These are phyloP conservation scores for Aythya fuligula DNA, from an alignment of 2,797 vertebrate species.

Conservation along the genomic window DNA sequence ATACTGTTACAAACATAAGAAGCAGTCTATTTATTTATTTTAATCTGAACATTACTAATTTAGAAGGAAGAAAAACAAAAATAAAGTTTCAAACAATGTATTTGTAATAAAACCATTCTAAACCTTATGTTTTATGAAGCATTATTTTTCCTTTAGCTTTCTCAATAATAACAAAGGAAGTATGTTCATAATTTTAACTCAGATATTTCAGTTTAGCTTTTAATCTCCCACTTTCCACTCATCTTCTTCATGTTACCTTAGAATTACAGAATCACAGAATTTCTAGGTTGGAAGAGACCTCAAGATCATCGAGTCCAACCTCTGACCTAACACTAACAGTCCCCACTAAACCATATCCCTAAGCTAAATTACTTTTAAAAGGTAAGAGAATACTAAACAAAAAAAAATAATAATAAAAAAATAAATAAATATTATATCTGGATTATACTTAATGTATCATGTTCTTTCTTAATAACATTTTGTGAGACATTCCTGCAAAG, in stretches of 20 bases:
- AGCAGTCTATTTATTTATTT: not conserved
- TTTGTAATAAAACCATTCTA: not conserved
- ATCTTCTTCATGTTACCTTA: not conserved
- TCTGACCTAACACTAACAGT: no score
- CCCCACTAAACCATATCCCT: no score
- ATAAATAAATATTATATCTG: not conserved
- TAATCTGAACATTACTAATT: not conserved
- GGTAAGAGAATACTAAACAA: not conserved
- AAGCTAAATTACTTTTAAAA: not conserved
- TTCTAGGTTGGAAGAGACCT: no score
- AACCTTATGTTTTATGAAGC: not conserved
- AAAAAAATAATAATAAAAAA: not conserved
- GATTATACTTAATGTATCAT: not conserved
- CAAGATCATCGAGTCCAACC: no score
- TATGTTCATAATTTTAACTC: conserved; percentile 24
- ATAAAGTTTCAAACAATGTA: not conserved
- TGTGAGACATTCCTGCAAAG: not conserved
- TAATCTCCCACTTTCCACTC: conserved; percentile 25
- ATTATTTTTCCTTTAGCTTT: not conserved
- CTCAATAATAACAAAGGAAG: conserved; percentile 19
- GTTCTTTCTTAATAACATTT: not conserved
- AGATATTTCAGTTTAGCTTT: not conserved
- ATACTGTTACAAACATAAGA: not conserved
- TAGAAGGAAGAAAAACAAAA: not conserved
- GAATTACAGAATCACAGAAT: not conserved